These are phyloP conservation scores for Turritopsis rubra DNA, from an alignment of 30 jellyfish, hydroid and myxozoan genomes.

Conservation along the genomic window DNA sequence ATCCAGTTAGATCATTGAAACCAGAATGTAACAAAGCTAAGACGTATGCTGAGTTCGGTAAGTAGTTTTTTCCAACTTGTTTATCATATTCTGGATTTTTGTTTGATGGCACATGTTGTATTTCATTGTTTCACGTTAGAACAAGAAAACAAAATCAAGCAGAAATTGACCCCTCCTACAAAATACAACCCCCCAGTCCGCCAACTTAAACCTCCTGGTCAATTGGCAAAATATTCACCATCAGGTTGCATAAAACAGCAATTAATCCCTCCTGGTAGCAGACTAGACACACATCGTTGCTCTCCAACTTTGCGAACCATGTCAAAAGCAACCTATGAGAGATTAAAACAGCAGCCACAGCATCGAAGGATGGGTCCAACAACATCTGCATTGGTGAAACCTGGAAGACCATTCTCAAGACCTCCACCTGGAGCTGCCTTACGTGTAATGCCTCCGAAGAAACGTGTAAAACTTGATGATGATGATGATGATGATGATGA, in stretches of 20 bases:
- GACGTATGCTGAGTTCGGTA: slow-evolving; percentile 23
- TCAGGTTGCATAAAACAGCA: not conserved
- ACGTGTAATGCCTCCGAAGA: slow-evolving; percentile 92
- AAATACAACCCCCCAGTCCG: slow-evolving; percentile 20
- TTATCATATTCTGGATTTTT: not conserved
- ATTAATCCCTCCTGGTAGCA: slow-evolving; percentile 34
- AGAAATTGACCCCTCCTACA: slow-evolving; percentile 15
- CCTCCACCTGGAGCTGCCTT: slow-evolving; percentile 99
- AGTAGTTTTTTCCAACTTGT: not conserved
- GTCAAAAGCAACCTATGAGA: slow-evolving; percentile 53
- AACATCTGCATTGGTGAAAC: slow-evolving; percentile 60
- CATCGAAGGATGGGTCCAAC: slow-evolving; percentile 47
- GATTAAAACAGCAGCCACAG: slow-evolving; percentile 40
- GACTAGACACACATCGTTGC: slow-evolving; percentile 27
- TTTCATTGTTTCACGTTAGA: not conserved
- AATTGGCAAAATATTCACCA: slow-evolving; percentile 1
- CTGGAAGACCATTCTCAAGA: slow-evolving; percentile 74
- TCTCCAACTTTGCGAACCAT: slow-evolving; percentile 10
- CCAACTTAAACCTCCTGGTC: slow-evolving; percentile 23
- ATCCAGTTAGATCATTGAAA: not conserved
- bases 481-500: slow-evolving; percentile 33
- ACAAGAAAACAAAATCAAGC: not conserved
- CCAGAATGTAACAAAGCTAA: slow-evolving; percentile 10
- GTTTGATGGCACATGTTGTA: not conserved
- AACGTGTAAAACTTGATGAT: slow-evolving; percentile 69